Conservation (phyloP, 2,797 vertebrate genomes). For the Carcharodon carcharias region DNA sequence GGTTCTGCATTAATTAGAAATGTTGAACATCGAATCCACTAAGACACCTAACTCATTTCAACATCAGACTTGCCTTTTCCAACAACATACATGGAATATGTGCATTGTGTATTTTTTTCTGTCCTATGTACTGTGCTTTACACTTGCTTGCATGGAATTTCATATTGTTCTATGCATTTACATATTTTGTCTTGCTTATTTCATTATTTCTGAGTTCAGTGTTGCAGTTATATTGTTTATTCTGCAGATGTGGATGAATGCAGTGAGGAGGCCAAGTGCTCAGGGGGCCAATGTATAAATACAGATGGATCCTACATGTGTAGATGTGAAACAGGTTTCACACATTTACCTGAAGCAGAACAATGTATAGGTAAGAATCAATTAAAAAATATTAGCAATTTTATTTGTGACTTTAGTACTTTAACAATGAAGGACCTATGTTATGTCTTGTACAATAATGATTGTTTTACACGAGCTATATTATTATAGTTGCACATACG, state of each 20-base stretch:
- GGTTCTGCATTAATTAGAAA: neutral
- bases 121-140: neutral
- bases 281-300: conserved; percentile 56
- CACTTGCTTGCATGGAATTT: neutral
- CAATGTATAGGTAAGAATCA: conserved; percentile 58
- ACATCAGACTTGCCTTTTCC: neutral
- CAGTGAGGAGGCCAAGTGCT: conserved; percentile 52
- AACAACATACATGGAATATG: neutral
- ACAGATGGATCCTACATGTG: conserved; percentile 59
- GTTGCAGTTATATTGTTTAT: neutral
- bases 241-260: conserved; percentile 58
- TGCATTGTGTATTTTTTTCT: neutral
- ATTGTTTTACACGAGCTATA: neutral
- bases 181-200: neutral
- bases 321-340: conserved; percentile 59
- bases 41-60: neutral
- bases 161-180: neutral
- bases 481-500: neutral
- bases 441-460: neutral
- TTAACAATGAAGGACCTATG: neutral
- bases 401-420: neutral
- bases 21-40: neutral
- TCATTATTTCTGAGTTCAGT: neutral
- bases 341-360: conserved; percentile 49
- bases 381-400: neutral